Percentiles rank a stretch among this genome's conserved stretches.
Conservation (phyloP, 2,888 invertebrate species). For the Xylota segnis region DNA sequence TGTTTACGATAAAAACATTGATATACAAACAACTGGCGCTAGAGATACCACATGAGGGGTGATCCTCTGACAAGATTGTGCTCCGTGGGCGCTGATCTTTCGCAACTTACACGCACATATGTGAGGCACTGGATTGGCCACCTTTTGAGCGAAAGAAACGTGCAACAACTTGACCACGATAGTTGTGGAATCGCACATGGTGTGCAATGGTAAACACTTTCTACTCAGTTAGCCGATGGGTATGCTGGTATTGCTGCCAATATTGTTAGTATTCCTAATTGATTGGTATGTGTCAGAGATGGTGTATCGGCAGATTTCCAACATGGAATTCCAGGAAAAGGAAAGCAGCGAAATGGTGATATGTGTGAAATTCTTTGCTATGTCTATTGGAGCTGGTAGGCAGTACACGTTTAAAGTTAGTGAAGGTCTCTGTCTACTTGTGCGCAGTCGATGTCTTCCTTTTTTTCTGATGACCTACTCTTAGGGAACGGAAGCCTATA, state of each 20-base stretch:
- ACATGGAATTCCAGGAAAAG: neutral
- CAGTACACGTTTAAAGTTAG: too few relatives aligned
- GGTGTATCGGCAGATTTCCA: neutral
- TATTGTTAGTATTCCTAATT: neutral
- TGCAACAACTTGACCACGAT: constrained; percentile 10
- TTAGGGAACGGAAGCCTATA: too few relatives aligned
- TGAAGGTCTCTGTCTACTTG: too few relatives aligned
- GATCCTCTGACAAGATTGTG: neutral
- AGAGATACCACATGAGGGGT: constrained; percentile 24
- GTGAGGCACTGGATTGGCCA: neutral
- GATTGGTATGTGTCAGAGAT: constrained; percentile 6
- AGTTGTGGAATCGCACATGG: neutral
- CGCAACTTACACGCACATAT: neutral
- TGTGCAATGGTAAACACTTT: constrained; percentile 2
- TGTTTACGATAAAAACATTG: constrained; percentile 33
- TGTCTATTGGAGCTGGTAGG: too few relatives aligned
- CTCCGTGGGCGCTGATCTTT: neutral
- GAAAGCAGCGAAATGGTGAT: neutral
- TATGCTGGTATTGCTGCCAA: neutral
- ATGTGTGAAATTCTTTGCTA: too few relatives aligned
- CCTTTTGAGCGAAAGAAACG: neutral
- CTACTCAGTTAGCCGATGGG: neutral
- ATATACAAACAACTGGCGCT: constrained; percentile 50
- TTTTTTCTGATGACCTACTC: too few relatives aligned
- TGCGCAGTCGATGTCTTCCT: too few relatives aligned